Evolutionary conservation across 2,113 vertebrate species (phyloP).

Genomic region (Axis porcinus): DNA sequence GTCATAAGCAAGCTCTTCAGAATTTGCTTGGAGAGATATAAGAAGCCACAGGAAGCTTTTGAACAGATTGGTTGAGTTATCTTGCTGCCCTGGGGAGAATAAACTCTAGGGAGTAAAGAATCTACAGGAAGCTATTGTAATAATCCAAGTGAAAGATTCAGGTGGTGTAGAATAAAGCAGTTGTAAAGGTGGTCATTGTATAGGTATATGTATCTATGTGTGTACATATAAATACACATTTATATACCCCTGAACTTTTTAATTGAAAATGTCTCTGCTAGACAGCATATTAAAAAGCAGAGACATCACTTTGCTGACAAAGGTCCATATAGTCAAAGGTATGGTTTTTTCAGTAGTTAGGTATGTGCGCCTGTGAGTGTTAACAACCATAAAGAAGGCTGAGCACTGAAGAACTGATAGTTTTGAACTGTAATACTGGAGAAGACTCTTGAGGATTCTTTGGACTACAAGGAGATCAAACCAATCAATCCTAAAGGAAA

Average conservation of each 20-base stretch:
- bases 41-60: not conserved
- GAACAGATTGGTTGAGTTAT: not conserved
- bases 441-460: not conserved
- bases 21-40: not conserved
- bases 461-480: not conserved
- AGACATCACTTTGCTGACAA: not conserved
- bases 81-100: not conserved
- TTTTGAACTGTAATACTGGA: not conserved
- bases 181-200: not conserved
- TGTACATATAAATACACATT: not conserved
- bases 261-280: not conserved
- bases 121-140: not conserved
- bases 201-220: rapidly evolving
- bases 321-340: not conserved
- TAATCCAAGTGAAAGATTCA: not conserved
- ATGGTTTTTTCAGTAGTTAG: not conserved
- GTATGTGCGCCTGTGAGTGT: not conserved
- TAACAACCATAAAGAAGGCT: not conserved
- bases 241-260: not conserved
- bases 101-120: not conserved
- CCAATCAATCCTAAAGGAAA: not conserved
- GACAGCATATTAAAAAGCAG: not conserved
- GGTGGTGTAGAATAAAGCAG: not conserved
- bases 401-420: not conserved
- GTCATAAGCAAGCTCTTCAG: not conserved